Base-by-base conservation (phyloP, 2,888 invertebrate species). In the Pyralis farinalis region DNA sequence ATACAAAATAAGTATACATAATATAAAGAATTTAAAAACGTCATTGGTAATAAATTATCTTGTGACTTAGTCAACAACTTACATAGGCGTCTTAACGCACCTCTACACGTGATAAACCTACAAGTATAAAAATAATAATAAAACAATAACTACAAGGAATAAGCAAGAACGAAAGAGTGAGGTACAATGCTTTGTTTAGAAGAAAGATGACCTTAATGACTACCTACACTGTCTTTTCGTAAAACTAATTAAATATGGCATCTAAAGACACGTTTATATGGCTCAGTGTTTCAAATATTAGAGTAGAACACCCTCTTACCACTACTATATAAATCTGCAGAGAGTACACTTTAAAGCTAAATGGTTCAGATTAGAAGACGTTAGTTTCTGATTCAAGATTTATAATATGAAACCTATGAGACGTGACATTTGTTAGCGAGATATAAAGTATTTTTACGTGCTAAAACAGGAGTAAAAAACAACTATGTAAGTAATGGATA, bases 1-100 rank as follows among this genome's bases (percentile, higher is more conserved):
- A 72, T 76, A 51, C 46, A 80, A 74, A 79, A 81, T 38, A 32
- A 31, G 39, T 33, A n/a, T n/a, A 39, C 39, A 39, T 27, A 79
- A 74, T 63, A 71, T 56, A 63, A 74, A 73, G 69, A 79, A 74
- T 79, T 84, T 73, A 82, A 85, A 85, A 87, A 85, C 81, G 75
- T 87, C 87, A 87, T 87, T 87, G 87, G 87, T 86, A 87, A 87
- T 87, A 86, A 87, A 85, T 87, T 87, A 87, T 83, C 71, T 83
- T 68, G 84, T 87, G 87, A 87, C 87, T 87, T 87, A 87, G 87
- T 87, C 84, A 83, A 82, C 80, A 69, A 69, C 71, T 75, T 69
- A 80, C 63, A 61, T 74, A 78, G 55, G 50, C 55, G 62, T 61
- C 64, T 72, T 65, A 57, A 31, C 60, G 43, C 67, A 61, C 65